phyloP scores from a whole-genome alignment of 2,888 invertebrate genomes.

The Eristalis arbustorum region DNA sequence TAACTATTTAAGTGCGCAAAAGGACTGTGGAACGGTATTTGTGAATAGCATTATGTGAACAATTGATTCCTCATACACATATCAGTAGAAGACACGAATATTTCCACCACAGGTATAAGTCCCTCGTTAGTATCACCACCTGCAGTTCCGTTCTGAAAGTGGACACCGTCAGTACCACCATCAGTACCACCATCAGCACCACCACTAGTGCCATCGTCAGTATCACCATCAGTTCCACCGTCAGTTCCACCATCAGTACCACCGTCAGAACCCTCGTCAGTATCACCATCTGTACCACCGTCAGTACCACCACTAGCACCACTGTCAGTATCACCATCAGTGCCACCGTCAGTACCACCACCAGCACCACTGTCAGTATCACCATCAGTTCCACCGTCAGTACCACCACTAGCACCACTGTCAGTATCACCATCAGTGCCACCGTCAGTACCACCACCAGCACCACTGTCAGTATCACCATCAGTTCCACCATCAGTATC shows the following conservation, averaged over 20 bases:
- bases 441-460: not conserved
- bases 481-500: not conserved
- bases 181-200: not conserved
- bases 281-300: not conserved
- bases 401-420: not conserved
- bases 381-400: not conserved
- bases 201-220: not conserved
- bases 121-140: not conserved
- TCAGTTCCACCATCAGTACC: not conserved
- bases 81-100: too few species aligned
- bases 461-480: not conserved
- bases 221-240: not conserved
- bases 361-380: not conserved
- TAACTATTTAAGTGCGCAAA: too few species aligned
- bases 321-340: not conserved
- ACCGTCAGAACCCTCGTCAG: not conserved
- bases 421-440: not conserved
- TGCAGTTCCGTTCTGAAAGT: too few species aligned
- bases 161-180: not conserved
- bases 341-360: not conserved
- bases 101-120: not conserved
- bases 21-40: too few species aligned
- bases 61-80: too few species aligned
- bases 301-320: not conserved
- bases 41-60: too few species aligned